Percentiles rank a stretch among this genome's conserved stretches.
These are phyloP conservation scores for Pandemis corylana DNA, from an alignment of 2,888 invertebrate species.

Conservation along the genomic window DNA sequence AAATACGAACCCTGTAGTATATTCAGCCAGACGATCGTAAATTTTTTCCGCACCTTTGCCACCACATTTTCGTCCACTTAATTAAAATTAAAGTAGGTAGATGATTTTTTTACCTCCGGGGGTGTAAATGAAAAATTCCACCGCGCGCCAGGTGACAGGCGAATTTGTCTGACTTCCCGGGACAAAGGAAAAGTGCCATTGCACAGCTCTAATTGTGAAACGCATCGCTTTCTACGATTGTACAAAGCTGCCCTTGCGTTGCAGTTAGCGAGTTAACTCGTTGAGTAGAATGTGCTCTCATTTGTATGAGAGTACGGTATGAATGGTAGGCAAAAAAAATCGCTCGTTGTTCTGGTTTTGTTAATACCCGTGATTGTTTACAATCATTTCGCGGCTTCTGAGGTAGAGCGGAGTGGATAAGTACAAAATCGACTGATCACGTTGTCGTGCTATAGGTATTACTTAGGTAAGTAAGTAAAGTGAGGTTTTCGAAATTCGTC, in stretches of 20 bases:
- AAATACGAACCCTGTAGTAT: no score
- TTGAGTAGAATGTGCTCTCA: not conserved
- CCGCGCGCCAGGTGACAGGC: slow-evolving; percentile 35
- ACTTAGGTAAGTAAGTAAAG: no score
- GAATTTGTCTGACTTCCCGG: slow-evolving; percentile 28
- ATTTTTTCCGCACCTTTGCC: not conserved
- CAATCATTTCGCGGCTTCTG: no score
- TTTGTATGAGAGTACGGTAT: not conserved
- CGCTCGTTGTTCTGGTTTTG: no score
- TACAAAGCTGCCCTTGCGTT: not conserved
- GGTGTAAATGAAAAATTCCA: slow-evolving; percentile 39
- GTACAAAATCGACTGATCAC: no score
- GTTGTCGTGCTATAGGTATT: no score
- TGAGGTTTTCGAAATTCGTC: no score
- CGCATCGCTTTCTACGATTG: slow-evolving; percentile 4
- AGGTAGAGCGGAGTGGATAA: no score
- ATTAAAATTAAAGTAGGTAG: slow-evolving; percentile 32
- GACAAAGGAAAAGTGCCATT: slow-evolving; percentile 14
- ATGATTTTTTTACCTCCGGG: slow-evolving; percentile 32
- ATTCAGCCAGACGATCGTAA: not conserved
- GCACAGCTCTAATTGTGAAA: slow-evolving; percentile 16
- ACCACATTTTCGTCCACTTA: slow-evolving; percentile 20
- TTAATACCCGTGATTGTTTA: no score
- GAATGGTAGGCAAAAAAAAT: no score
- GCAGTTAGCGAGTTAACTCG: not conserved